phyloP scores from a whole-genome alignment of 2,113 vertebrate genomes.

The Eidolon helvum region DNA sequence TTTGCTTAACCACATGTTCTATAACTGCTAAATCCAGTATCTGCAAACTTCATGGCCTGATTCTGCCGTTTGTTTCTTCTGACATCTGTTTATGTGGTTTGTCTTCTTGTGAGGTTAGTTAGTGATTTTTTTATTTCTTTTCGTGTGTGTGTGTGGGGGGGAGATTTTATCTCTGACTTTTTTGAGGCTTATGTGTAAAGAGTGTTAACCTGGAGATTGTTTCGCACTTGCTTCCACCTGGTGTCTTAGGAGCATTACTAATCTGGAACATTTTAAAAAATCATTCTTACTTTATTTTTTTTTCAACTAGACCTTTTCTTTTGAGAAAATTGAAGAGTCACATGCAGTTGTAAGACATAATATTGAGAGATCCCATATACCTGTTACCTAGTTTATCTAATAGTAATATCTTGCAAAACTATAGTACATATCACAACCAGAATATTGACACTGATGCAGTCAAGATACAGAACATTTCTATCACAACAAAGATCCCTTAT shows the following conservation, averaged over 20 bases:
- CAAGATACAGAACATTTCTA: neutral
- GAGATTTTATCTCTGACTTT: neutral
- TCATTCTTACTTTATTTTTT: neutral
- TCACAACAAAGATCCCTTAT: neutral
- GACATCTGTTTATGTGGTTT: neutral
- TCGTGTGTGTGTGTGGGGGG: neutral
- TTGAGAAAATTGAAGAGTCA: neutral
- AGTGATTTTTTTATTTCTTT: neutral
- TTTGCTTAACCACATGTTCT: neutral
- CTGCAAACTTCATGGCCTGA: neutral
- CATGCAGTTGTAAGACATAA: neutral
- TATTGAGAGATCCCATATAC: neutral
- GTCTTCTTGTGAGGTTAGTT: neutral
- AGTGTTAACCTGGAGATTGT: neutral
- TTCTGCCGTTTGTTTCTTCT: neutral
- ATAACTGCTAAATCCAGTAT: neutral
- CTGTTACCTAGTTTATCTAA: neutral
- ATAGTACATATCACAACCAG: neutral
- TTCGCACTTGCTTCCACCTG: neutral
- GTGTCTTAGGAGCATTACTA: neutral
- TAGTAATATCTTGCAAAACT: neutral
- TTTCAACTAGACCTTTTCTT: neutral
- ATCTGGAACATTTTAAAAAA: neutral
- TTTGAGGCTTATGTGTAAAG: neutral
- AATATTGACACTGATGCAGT: neutral